Evolutionary conservation across 1,140 invertebrate genomes (phyloP), one percentile per base, ranked within the genome.

Genomic region (Ceratitis capitata): DNA sequence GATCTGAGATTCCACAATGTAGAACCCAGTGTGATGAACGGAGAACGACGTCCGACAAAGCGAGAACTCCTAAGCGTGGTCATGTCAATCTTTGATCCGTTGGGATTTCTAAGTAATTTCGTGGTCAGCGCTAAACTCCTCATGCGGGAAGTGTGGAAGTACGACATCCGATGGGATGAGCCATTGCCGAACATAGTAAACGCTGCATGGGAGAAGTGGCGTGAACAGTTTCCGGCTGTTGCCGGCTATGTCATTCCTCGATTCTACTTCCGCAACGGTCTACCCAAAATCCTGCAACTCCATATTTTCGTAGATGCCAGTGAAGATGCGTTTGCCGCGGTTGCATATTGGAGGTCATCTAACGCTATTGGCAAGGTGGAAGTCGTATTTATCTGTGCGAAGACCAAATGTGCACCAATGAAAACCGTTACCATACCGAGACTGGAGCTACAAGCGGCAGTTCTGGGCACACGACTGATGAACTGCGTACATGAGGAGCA

Each of bases 281-380:
- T 35, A 19, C 85, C 85, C 3, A 0, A 82, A 5, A 6, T 1
- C 3, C 6, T 85, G 9, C 47, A 84, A 47, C 42, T 84, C 1
- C 61, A n/a, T n/a, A n/a, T n/a, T n/a, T n/a, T n/a, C n/a, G n/a
- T n/a, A n/a, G n/a, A n/a, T n/a, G n/a, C n/a, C 23, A 26, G 56
- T 12, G 56, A 61, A 29, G 26, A 74, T 56, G 45, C 69, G 14
- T 86, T 86, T 45, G 85, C 83, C 7, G 85, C 61, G 23, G 90
- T 90, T 0, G 91, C 89, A 45, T 26, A 61, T 29, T 61, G 56
- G 56, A 23, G 23, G 23, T 61, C 56, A 5, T 86, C 89, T 45
- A 53, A 88, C 39, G 89, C 90, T n/a, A n/a, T n/a, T n/a, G n/a
- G n/a, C n/a, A n/a, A n/a, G n/a, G n/a, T n/a, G n/a, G n/a, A n/a